A percentile compares a stretch with the other conserved stretches of the same genome.
These are phyloP conservation scores for Orchesella cincta DNA, from an alignment of 1,140 invertebrate genomes.

Conservation along the genomic window DNA sequence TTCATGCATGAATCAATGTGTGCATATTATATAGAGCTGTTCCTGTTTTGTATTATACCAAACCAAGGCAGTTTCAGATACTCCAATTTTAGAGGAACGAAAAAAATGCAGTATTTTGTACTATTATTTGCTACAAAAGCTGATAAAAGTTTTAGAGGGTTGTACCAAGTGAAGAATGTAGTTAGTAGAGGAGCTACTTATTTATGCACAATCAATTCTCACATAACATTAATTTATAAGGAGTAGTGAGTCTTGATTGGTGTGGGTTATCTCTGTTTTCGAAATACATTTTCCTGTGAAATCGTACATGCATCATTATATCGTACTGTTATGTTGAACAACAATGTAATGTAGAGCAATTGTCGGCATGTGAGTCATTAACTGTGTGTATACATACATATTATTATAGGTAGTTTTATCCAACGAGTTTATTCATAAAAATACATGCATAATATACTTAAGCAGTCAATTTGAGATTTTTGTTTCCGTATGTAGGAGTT, in stretches of 20 bases:
- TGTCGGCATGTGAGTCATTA: background rate
- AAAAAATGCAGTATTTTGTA: background rate
- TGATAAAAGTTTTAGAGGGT: background rate
- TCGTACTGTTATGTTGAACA: no score
- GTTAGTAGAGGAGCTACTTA: background rate
- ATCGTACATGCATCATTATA: background rate
- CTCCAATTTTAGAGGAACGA: background rate
- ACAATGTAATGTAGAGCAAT: background rate
- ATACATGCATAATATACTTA: no score
- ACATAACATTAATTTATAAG: background rate
- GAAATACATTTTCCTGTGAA: background rate
- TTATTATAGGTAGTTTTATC: no score
- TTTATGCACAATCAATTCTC: background rate
- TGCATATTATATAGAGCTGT: no score
- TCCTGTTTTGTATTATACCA: background rate
- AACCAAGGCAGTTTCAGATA: background rate
- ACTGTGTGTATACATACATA: no score
- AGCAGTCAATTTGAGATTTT: no score
- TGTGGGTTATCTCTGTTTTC: background rate
- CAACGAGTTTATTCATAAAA: no score
- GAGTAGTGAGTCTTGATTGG: background rate
- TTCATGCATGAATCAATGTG: background rate
- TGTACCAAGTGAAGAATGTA: no score
- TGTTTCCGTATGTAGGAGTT: no score
- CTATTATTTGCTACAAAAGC: background rate